Evolutionary conservation across 1,140 invertebrate genomes (phyloP).

Genomic region (Argopecten irradians): DNA sequence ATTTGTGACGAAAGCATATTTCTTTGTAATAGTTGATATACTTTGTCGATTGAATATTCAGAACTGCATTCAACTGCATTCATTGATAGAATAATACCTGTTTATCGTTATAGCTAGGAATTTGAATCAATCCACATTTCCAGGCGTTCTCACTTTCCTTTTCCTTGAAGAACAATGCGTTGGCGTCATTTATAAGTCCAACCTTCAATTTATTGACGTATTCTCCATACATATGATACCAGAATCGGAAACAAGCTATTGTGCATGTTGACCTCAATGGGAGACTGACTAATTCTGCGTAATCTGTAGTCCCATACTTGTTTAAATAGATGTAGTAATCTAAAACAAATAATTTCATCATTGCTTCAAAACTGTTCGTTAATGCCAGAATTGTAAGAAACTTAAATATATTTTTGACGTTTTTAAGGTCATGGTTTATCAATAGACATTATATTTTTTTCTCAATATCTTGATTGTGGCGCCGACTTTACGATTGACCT

Average conservation of each 20-base stretch:
- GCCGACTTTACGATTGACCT: no score
- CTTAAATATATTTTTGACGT: no score
- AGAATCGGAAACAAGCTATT: neutral
- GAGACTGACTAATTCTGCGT: neutral
- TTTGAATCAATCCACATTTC: neutral
- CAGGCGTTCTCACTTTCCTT: neutral
- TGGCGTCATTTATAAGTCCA: neutral
- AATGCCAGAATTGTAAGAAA: no score
- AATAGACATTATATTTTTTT: no score
- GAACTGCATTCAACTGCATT: no score
- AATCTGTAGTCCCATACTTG: neutral
- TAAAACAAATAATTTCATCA: neutral
- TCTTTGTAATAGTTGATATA: no score
- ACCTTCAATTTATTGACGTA: neutral
- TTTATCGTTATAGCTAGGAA: neutral
- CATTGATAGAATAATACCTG: no score
- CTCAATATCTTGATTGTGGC: no score
- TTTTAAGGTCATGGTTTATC: no score
- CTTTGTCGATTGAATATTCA: no score
- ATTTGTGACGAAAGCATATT: no score
- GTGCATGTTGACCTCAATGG: neutral
- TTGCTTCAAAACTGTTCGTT: no score
- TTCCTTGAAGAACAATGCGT: neutral
- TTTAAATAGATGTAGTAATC: neutral
- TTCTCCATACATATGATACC: neutral